A percentile compares a stretch with the other conserved stretches of the same genome.
phyloP scores from a whole-genome alignment of 37 sponge, comb jelly and placozoan genomes.

The Beroe ovata region DNA sequence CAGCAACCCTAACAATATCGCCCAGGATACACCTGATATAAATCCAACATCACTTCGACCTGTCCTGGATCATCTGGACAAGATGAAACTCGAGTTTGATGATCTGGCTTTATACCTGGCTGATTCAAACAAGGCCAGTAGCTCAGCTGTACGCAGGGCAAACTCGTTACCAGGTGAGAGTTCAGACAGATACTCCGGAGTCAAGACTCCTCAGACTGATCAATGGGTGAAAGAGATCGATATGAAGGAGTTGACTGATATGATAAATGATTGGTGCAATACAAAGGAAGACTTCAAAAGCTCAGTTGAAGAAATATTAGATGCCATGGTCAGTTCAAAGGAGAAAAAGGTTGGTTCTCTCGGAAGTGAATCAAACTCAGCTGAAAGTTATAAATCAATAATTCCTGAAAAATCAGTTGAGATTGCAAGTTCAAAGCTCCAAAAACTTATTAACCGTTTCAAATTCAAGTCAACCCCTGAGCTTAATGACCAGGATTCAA shows the following conservation, averaged over 20 bases:
- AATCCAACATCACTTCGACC: constrained; percentile 41
- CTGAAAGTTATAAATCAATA: constrained; percentile 6
- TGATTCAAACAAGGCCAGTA: constrained; percentile 1
- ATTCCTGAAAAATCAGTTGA: neutral
- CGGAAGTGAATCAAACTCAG: neutral
- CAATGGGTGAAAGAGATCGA: constrained; percentile 35
- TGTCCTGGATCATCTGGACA: constrained; percentile 53
- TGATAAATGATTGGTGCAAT: constrained; percentile 20
- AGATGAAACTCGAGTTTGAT: constrained; percentile 17
- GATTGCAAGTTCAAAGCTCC: neutral
- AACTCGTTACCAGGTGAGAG: constrained; percentile 54
- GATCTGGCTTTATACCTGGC: constrained; percentile 34
- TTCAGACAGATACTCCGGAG: constrained; percentile 14
- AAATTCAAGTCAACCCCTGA: neutral
- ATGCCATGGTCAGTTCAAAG: constrained; percentile 21
- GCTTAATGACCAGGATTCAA: neutral
- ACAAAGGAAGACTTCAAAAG: neutral
- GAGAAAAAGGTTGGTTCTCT: neutral
- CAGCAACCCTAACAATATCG: constrained; percentile 37
- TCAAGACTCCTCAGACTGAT: constrained; percentile 22
- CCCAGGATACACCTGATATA: neutral
- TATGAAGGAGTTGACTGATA: constrained; percentile 48
- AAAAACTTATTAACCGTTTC: neutral
- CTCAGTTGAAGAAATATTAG: constrained; percentile 39
- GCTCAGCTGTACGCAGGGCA: neutral